Base-by-base conservation (phyloP, 1,140 invertebrate species). In the Hirudo medicinalis region DNA sequence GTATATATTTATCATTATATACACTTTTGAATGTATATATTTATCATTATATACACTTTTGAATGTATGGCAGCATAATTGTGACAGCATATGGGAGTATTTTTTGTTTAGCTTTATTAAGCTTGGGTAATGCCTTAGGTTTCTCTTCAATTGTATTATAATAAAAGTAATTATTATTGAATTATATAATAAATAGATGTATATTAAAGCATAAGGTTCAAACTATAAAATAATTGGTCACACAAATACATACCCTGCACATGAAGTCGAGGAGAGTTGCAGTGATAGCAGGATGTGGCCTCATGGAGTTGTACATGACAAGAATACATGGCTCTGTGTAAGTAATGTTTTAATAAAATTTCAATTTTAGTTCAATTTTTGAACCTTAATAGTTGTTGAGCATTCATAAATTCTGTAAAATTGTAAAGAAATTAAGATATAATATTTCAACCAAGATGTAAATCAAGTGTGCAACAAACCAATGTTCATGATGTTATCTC, bases 401-500 rank as follows among this genome's bases (percentile, higher is more conserved):
- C 32, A 36, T 3, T 36, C 32, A 36, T 6, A 25, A 63, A 63
- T 63, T 32, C 9, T 63, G 20, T 25, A 63, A 63, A 63, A 32
- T 63, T 19, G 0, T 15, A 63, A 22, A 22, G 4, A 63, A 63
- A 63, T 63, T 15, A 32, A 11, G 13, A 19, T 25, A 2, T 22
- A 63, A 25, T 13, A 63, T 19, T 3, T n/a, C 54, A 57, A 57
- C 20, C 9, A n/a, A 25, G 54, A 57, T 57, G 54, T 2, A n/a
- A 57, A 57, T n/a, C 20, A 20, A n/a, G 54, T 25, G 9, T 20
- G 20, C 54, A 63, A 63, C 57, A 11, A 63, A 72, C 86, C 86
- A 77, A 97, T 95, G 80, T 97, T 96, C 94, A 97, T 98, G 74
- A 98, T 98, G 79, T 94, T 97, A 82, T 97, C 94, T 82, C 91